These are phyloP conservation scores for Drosophila barbarae DNA, from an alignment of 2,888 invertebrate genomes.

Conservation along the genomic window DNA sequence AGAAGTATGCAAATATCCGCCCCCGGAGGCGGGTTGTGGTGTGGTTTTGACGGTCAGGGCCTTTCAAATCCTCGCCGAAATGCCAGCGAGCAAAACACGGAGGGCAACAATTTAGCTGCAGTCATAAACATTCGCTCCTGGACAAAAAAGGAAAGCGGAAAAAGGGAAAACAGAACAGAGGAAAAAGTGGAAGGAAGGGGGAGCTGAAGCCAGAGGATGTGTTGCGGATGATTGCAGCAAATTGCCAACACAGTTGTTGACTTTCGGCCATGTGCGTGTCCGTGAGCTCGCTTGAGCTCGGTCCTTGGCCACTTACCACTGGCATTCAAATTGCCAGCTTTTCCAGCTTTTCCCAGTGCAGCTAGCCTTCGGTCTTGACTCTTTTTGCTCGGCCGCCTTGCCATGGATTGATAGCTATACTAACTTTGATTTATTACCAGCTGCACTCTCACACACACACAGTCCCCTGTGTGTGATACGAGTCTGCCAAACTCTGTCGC, in stretches of 20 bases:
- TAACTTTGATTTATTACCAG: slow-evolving; percentile 66
- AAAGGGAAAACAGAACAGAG: background rate
- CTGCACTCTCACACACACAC: slow-evolving; percentile 31
- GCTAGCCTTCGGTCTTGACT: slow-evolving; percentile 7
- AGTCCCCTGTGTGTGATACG: slow-evolving; percentile 20
- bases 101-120: slow-evolving; percentile 37
- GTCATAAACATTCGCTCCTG: slow-evolving; percentile 32
- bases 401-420: slow-evolving; percentile 66
- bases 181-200: slow-evolving; percentile 8
- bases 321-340: slow-evolving; percentile 58
- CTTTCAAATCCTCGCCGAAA: slow-evolving; percentile 13
- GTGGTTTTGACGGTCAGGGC: slow-evolving; percentile 15
- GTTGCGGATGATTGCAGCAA: slow-evolving; percentile 60
- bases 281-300: slow-evolving; percentile 18
- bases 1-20: slow-evolving; percentile 34
- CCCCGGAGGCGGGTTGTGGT: slow-evolving; percentile 12
- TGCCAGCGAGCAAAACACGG: slow-evolving; percentile 21
- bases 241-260: slow-evolving; percentile 54
- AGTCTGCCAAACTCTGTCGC: slow-evolving; percentile 47
- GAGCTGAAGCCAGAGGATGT: slow-evolving; percentile 22
- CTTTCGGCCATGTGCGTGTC: slow-evolving; percentile 40
- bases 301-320: slow-evolving; percentile 55
- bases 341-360: slow-evolving; percentile 19
- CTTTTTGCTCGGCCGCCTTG: slow-evolving; percentile 37
- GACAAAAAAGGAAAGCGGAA: slow-evolving; percentile 4